A percentile compares a stretch with the other conserved stretches of the same genome.
phyloP scores from a whole-genome alignment of 2,113 vertebrate species.

The Pholis gunnellus region DNA sequence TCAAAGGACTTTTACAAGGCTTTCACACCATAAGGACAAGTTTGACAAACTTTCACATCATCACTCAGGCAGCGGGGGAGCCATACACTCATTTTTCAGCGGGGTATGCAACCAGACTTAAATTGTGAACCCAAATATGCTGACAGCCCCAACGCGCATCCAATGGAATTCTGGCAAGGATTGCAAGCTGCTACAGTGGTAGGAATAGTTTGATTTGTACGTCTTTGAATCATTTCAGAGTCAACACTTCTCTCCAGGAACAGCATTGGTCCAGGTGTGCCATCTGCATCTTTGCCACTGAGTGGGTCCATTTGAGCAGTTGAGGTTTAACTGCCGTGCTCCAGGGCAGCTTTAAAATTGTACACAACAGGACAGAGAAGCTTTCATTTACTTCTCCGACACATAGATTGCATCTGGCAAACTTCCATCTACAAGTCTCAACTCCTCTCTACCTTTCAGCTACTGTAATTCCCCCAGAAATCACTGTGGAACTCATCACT shows the following conservation, averaged over 20 bases:
- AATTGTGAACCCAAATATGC: neutral
- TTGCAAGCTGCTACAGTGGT: neutral
- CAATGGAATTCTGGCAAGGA: neutral
- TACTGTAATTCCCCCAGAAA: neutral
- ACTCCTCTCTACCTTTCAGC: neutral
- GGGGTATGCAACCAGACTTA: neutral
- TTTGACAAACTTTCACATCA: too few relatives aligned
- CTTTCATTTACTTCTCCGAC: constrained; percentile 7
- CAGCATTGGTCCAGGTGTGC: neutral
- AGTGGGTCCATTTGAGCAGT: neutral
- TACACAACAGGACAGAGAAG: neutral
- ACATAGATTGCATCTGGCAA: neutral
- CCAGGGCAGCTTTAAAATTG: neutral
- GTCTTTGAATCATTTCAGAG: too few relatives aligned
- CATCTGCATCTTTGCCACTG: neutral
- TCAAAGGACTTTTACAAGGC: too few relatives aligned
- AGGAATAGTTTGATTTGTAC: too few relatives aligned
- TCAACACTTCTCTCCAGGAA: too few relatives aligned
- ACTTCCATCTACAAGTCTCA: constrained; percentile 2
- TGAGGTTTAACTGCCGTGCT: neutral
- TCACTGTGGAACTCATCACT: constrained; percentile 23
- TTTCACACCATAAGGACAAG: too few relatives aligned
- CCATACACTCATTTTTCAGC: neutral
- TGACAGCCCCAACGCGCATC: neutral
- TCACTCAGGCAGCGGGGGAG: neutral